Evolutionary conservation across 1,140 invertebrate species (phyloP), one percentile per base, ranked within the genome.

Genomic region (Drosophila ohnishii): DNA sequence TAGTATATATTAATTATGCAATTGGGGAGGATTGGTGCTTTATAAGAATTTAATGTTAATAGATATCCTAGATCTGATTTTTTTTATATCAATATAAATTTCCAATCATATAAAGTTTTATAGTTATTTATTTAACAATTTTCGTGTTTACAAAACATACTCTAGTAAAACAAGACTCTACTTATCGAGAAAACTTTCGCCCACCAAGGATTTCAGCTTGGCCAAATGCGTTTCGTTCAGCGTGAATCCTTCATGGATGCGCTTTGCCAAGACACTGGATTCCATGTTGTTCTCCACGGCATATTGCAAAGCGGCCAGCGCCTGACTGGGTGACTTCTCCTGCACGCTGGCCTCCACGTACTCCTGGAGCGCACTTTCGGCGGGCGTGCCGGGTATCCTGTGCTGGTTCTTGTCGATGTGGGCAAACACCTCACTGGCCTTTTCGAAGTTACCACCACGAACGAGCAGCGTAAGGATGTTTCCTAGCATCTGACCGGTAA

Each of bases 401-500:
- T 93, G 90, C 63, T 93, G 92, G 44, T 92, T 81, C 63, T 92
- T 92, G 59, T 93, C 83, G 22, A 94, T 90, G 84, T 93, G 93
- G 5, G 92, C 80, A 55, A 94, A 92, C 5, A 94, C 89, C 40
- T 87, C 78, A 22, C 57, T 80, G 10, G 94, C 93, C 59, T 93
- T 92, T n/a, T 92, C 85, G 59, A 93, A 93, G 61, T 92, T 82
- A n/a, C 90, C 89, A 55, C 91, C 91, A 61, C 92, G 91, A 9
- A 94, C 81, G 14, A 92, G 82, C 11, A 94, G 39, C 0, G 81
- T 90, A 35, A 94, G 88, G 16, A 94, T 92, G 75, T 94, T 92
- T 13, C 94, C 93, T 11, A 95, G 76, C 91, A 94, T 93, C 67
- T 92, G 90, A 5, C 94, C 94, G 30, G 93, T 93, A 89, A 94